phyloP scores from a whole-genome alignment of 2,888 invertebrate species.

The Smittia aterrima region DNA sequence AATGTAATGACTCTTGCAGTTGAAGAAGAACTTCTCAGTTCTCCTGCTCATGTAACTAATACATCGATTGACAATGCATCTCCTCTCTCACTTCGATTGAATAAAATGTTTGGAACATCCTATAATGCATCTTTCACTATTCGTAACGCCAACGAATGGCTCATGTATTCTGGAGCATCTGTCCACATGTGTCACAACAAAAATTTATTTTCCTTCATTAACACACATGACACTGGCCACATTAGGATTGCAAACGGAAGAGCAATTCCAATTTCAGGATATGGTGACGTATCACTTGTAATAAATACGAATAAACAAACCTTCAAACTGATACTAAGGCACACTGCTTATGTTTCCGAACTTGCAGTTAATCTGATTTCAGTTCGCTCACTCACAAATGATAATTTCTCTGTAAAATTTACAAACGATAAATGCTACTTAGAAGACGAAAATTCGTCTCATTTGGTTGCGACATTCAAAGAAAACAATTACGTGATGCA shows the following conservation, averaged over 20 bases:
- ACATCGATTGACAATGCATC: neutral
- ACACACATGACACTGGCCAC: too few relatives aligned
- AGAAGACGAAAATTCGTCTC: neutral
- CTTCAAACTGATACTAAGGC: neutral
- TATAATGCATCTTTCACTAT: neutral
- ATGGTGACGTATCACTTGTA: neutral
- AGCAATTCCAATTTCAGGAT: neutral
- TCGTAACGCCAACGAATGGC: neutral
- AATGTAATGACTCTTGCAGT: too few relatives aligned
- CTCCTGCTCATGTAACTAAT: too few relatives aligned
- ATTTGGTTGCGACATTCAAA: neutral
- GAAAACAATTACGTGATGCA: neutral
- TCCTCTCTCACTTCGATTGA: too few relatives aligned
- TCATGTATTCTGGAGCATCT: neutral
- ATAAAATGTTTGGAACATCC: too few relatives aligned
- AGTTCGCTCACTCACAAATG: neutral
- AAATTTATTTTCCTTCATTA: neutral
- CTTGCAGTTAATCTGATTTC: neutral
- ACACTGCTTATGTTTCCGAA: neutral
- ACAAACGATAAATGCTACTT: neutral
- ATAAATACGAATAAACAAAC: neutral
- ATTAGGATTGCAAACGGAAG: neutral
- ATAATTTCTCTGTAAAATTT: neutral
- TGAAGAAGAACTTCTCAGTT: too few relatives aligned
- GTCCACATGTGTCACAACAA: neutral